Base-by-base conservation (phyloP, 2,888 invertebrate species). In the Drosophila fulvimacula region DNA sequence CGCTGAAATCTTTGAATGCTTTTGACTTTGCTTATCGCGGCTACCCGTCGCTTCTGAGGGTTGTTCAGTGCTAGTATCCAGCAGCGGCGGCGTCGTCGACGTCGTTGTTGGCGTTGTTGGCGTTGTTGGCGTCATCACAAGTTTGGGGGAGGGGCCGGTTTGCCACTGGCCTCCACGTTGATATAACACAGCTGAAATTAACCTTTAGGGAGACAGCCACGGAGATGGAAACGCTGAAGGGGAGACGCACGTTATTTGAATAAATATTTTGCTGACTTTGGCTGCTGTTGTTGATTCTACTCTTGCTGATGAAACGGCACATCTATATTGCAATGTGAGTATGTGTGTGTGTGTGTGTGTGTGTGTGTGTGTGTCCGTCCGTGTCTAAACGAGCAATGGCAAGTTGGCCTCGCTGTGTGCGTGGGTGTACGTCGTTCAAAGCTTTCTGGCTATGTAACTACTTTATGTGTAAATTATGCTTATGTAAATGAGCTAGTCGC, bases 231-330 rank as follows among this genome's bases (percentile, higher is more conserved):
- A 19, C 21, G 21, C 36, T 36, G 39, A 34, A 21, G 42, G 57
- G 56, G 55, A 44, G 81, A 59, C 69, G 77, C 73, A 88, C 83
- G 88, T 87, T 82, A 91, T 91, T 91, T 90, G 88, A 91, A 91
- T 90, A 91, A 89, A 91, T 90, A 90, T 90, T 90, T 81, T 90
- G 89, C 90, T 90, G 86, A 87, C 90, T 86, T 83, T 73, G 78
- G 78, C 69, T 84, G 76, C 56, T 67, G 69, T 63, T 72, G 59
- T 52, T 60, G 71, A 38, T 56, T 34, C 38, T 70, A 44, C 38
- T 66, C 64, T 44, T 58, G 68, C 21, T 56, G 27, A 19, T 30
- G 66, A 17, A 66, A 48, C 34, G 46, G 27, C 51, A 44, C 68
- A 34, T 69, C 69, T 55, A 69, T 57, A 41, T 61, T 70, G 56